Base-by-base conservation (phyloP, 1,140 invertebrate genomes). In the Drosophila biarmipes region DNA sequence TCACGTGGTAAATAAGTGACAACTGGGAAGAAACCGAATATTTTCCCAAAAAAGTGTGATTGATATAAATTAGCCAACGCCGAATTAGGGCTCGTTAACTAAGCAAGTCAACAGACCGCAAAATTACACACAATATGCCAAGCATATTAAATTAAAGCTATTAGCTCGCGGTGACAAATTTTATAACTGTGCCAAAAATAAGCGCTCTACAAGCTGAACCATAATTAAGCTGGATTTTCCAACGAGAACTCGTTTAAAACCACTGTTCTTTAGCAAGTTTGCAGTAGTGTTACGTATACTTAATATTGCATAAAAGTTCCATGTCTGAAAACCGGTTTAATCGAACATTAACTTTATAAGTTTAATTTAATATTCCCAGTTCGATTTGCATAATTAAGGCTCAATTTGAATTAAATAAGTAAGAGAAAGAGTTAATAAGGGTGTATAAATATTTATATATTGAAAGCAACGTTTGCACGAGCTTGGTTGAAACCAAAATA, bases 1-100 rank as follows among this genome's bases (percentile, higher is more conserved):
- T 24, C 84, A 87, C 56, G 59, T 87, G 82, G 82, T 87, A 82
- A 87, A 52, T 56, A 49, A 43, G 27, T 73, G 19, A 19, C 17
- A 19, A 29, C 5, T 6, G 6, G 7, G 24, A 11, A 17, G 5
- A 31, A 17, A 21, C 3, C 15, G 0, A n/a, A 48, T 2, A 31
- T 35, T 46, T 5, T 6, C 10, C 42, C n/a, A 11, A 46, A n/a
- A 24, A 6, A 21, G 21, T 12, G 42, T 21, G 11, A 12, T 14
- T 14, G 5, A 14, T 2, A 43, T 24, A 24, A 17, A 53, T 24
- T 15, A 12, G 11, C 21, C 24, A 7, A 49, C n/a, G 6, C 34
- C n/a, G 35, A 68, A 66, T 54, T 43, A 46, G 27, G 37, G 35
- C 49, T 56, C n/a, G 34, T 48, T 69, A 34, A 34, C 27, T 69